These are phyloP conservation scores for Alloplasta piceator DNA, from an alignment of 2,888 invertebrate genomes.

Conservation along the genomic window DNA sequence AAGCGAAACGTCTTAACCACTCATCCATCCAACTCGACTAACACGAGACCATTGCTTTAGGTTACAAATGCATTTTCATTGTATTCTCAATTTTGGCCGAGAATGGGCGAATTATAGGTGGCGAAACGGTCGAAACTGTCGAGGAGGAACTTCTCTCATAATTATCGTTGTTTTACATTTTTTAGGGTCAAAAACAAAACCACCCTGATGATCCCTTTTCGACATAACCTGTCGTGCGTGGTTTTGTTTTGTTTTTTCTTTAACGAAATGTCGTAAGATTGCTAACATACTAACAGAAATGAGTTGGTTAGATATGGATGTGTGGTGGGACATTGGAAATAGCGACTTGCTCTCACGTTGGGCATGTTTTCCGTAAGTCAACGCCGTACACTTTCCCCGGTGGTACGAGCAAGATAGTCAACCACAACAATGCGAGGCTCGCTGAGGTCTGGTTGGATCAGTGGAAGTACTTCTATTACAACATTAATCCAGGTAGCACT, in stretches of 20 bases:
- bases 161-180: constrained; percentile 2
- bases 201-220: constrained; percentile 46
- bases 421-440: constrained; percentile 99
- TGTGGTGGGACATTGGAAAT: constrained; percentile 98
- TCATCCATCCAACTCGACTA: constrained; percentile 83
- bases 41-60: constrained; percentile 70
- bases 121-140: constrained; percentile 9
- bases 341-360: constrained; percentile 97
- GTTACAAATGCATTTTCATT: constrained; percentile 45
- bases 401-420: constrained; percentile 97
- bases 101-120: constrained; percentile 72
- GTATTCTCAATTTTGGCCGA: constrained; percentile 36
- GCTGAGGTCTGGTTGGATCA: constrained; percentile 99
- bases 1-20: constrained; percentile 79
- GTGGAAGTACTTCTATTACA: constrained; percentile 99
- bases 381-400: constrained; percentile 99
- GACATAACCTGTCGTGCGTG: constrained; percentile 8
- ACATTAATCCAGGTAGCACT: constrained; percentile 96
- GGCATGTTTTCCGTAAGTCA: constrained; percentile 98
- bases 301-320: constrained; percentile 95
- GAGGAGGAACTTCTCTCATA: neutral
- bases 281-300: constrained; percentile 82
- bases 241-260: constrained; percentile 26
- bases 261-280: constrained; percentile 39
- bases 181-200: constrained; percentile 23